Percentiles rank a stretch among this genome's conserved stretches.
These are phyloP conservation scores for Gymnoscopelus braueri DNA, from an alignment of 2,797 vertebrate genomes.

Conservation along the genomic window DNA sequence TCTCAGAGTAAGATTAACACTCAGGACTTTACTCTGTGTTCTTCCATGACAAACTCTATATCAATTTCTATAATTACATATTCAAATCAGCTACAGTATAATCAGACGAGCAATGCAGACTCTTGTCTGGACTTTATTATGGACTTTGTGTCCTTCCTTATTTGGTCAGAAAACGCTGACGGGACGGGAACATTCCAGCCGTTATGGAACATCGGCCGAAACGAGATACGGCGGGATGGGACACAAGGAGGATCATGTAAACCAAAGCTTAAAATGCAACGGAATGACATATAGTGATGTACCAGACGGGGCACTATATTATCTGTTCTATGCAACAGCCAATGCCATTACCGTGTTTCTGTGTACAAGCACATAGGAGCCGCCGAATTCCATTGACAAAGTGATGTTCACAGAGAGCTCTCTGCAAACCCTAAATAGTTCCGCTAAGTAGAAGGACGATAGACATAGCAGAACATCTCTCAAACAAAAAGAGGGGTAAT, in stretches of 20 bases:
- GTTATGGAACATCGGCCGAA: background rate
- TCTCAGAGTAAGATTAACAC: too few relatives aligned
- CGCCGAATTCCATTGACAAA: background rate
- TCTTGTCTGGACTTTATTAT: background rate
- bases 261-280: too few relatives aligned
- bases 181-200: background rate
- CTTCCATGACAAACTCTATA: too few relatives aligned
- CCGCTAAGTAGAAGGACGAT: background rate
- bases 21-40: too few relatives aligned
- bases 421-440: background rate
- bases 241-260: background rate
- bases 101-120: background rate
- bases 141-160: background rate
- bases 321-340: background rate
- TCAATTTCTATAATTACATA: too few relatives aligned
- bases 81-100: too few relatives aligned
- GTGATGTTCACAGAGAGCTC: slow-evolving; percentile 3
- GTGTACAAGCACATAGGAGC: background rate
- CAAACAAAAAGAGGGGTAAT: background rate
- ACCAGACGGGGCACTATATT: background rate
- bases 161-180: slow-evolving; percentile 4
- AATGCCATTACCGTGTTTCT: background rate
- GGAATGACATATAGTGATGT: too few relatives aligned
- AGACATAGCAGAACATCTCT: background rate
- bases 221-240: background rate